Conservation (phyloP, 1,140 invertebrate genomes). For the Drosophila jambulina region DNA sequence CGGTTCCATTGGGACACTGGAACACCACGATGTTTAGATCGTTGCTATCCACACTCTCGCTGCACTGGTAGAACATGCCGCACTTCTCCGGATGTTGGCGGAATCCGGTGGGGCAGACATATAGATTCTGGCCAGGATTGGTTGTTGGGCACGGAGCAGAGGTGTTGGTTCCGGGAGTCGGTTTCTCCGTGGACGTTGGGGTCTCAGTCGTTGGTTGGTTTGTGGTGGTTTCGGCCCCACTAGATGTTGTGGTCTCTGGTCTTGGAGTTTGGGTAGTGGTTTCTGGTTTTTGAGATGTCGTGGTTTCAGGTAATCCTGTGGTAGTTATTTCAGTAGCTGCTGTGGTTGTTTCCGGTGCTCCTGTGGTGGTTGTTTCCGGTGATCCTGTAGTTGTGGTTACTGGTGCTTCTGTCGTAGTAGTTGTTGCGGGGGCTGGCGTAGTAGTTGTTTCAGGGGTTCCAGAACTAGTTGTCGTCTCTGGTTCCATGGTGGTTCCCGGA, state of each 20-base stretch:
- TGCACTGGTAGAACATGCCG: slow-evolving; percentile 94
- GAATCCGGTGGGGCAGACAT: slow-evolving; percentile 93
- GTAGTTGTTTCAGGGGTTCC: slow-evolving; percentile 34
- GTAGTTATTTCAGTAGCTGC: slow-evolving; percentile 32
- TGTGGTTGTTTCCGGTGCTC: slow-evolving; percentile 50
- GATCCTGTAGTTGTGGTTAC: slow-evolving; percentile 32
- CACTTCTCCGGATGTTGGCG: slow-evolving; percentile 93
- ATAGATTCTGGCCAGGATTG: slow-evolving; percentile 88
- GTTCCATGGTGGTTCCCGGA: slow-evolving; percentile 25
- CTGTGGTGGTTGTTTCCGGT: slow-evolving; percentile 69
- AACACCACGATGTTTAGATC: slow-evolving; percentile 91
- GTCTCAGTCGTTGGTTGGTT: slow-evolving; percentile 25
- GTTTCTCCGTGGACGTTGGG: slow-evolving; percentile 41
- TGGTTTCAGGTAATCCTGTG: slow-evolving; percentile 31
- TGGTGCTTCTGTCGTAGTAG: slow-evolving; percentile 58
- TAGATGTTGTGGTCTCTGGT: slow-evolving; percentile 45
- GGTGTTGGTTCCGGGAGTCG: slow-evolving; percentile 54
- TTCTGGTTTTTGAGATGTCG: slow-evolving; percentile 14
- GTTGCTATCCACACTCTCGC: slow-evolving; percentile 87
- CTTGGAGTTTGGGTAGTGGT: slow-evolving; percentile 25
- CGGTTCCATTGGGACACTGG: slow-evolving; percentile 90
- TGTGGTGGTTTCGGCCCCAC: slow-evolving; percentile 45
- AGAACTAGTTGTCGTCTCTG: slow-evolving; percentile 15
- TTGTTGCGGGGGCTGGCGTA: slow-evolving; percentile 53
- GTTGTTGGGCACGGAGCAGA: slow-evolving; percentile 85